Base-by-base conservation (phyloP, 2,113 vertebrate genomes). In the Regulus satrapa region DNA sequence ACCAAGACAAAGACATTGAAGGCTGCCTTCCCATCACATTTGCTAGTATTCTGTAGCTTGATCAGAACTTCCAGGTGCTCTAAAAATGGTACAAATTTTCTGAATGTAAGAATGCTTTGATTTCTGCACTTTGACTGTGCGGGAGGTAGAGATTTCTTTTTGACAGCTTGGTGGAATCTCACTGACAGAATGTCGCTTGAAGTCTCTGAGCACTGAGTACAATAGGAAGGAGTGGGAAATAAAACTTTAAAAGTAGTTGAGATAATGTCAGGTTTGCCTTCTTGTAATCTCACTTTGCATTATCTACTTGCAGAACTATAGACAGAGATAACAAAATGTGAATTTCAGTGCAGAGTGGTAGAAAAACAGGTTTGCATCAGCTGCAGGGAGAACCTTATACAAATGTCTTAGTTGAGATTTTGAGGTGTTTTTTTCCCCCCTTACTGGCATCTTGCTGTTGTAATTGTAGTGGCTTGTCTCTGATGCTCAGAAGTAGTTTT, bases 401-500 rank as follows among this genome's bases (percentile, higher is more conserved):
- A 51, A 64, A 45, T 24, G 4, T 46, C 14, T 61, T 79, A 34
- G 24, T 51, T 20, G 8, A 13, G 25, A 26, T 55, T 62, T 40
- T 36, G 19, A 5, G 8, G 1, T 11, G 5, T 6, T 43, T 46
- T 54, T 4, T 1, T n/a, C n/a, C 14, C 3, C 7, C 24, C 9
- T 34, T 78, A 15, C 24, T 40, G 36, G 13, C 12, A 26, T 55
- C 18, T 83, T 86, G 32, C 46, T 56, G 18, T 25, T 83, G 28
- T 55, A n/a, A 18, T 64, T 88, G 12, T 54, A 78, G 19, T 68
- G 46, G 12, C 18, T 87, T 80, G 14, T 63, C 14, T 48, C 10
- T 64, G 23, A 32, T 86, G 31, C 31, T 88, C 46, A 81, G 38
- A 84, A n/a, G 83, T 56, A 25, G 4, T 76, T 75, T 87, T 89